Percentiles rank a stretch among this genome's conserved stretches.
Evolutionary conservation across 2,888 invertebrate genomes (phyloP).

Genomic region (Koerneria pararmatus): DNA sequence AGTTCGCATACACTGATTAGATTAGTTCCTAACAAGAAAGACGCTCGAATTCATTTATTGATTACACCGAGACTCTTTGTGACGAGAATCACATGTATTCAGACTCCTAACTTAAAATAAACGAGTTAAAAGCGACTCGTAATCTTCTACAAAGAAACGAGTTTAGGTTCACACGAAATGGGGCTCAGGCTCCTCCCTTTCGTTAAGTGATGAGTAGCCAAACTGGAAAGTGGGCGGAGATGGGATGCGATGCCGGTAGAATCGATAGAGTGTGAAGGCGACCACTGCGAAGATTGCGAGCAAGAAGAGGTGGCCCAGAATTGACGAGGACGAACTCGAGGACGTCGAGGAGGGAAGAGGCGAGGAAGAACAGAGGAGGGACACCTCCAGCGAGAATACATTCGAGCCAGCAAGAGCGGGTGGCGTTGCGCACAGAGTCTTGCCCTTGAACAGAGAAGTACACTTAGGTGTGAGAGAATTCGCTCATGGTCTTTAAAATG

Average conservation of each 20-base stretch:
- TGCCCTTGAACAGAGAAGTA: constrained; percentile 3
- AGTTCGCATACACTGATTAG: no score
- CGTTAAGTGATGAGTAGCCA: constrained; percentile 16
- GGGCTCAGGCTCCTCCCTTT: no score
- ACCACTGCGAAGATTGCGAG: constrained; percentile 7
- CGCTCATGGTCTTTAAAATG: no score
- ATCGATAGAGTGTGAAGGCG: constrained; percentile 15
- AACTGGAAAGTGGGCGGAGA: constrained; percentile 14
- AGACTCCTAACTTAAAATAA: no score
- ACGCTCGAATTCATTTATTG: no score
- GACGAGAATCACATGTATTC: no score
- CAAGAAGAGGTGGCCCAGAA: constrained; percentile 13
- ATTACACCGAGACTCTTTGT: no score
- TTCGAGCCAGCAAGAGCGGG: constrained; percentile 8
- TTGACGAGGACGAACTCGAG: background rate
- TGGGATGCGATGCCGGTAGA: constrained; percentile 22
- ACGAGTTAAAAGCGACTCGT: no score
- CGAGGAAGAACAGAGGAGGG: background rate
- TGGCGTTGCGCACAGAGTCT: constrained; percentile 15
- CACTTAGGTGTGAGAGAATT: no score
- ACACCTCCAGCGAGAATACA: background rate
- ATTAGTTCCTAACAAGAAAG: no score
- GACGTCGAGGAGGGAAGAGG: background rate
- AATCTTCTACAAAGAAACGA: no score
- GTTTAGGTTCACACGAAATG: no score